Evolutionary conservation across 2,888 invertebrate genomes (phyloP).

Genomic region (Elgonia sp.): DNA sequence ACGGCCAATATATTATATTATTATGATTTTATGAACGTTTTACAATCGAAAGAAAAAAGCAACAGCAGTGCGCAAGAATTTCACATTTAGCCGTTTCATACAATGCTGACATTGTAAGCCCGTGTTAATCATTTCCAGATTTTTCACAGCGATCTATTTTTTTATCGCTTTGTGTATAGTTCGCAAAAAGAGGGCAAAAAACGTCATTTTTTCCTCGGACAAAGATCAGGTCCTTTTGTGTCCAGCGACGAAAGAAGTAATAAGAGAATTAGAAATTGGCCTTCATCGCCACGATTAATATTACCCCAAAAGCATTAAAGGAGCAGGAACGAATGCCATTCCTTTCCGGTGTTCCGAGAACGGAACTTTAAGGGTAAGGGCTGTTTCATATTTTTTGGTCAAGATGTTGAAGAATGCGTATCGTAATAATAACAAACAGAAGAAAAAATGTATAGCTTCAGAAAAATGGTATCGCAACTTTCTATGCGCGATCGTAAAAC

Average conservation of each 20-base stretch:
- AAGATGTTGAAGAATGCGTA: constrained; percentile 30
- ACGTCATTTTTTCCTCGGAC: constrained; percentile 64
- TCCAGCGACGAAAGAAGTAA: constrained; percentile 81
- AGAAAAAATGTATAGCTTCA: constrained; percentile 3
- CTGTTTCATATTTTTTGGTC: constrained; percentile 36
- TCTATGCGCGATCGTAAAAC: constrained; percentile 64
- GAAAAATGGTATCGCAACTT: constrained; percentile 62
- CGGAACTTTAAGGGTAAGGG: constrained; percentile 55
- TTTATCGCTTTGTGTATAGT: constrained; percentile 49
- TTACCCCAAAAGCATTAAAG: constrained; percentile 67
- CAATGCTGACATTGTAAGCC: constrained; percentile 62
- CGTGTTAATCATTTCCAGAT: constrained; percentile 77
- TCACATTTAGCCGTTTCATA: constrained; percentile 49
- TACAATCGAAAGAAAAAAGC: constrained; percentile 74
- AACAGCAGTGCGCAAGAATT: constrained; percentile 51
- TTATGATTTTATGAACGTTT: constrained; percentile 83
- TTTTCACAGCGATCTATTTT: constrained; percentile 78
- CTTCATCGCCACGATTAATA: constrained; percentile 80
- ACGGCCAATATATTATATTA: constrained; percentile 67
- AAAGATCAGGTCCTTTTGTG: constrained; percentile 83
- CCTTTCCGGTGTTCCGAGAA: constrained; percentile 77
- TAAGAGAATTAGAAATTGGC: constrained; percentile 85
- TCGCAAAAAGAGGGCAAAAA: constrained; percentile 47
- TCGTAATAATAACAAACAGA: constrained; percentile 43
- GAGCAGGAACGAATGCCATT: constrained; percentile 47